Evolutionary conservation across 1,140 invertebrate species (phyloP).

Genomic region (Propsilocerus akamusi): DNA sequence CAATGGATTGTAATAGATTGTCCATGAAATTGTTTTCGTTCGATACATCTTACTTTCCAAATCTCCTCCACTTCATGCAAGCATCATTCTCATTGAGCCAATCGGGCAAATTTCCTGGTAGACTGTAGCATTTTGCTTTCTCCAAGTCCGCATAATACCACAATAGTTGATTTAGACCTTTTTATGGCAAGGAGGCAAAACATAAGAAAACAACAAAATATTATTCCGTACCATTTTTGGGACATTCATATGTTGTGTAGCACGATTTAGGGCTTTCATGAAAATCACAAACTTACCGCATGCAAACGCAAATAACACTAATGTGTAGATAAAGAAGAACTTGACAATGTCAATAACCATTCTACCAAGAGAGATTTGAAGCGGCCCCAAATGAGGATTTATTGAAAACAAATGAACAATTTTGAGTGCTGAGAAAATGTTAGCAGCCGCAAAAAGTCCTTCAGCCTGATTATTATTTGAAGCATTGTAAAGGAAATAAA

Average conservation of each 20-base stretch:
- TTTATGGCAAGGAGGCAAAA: constrained; percentile 2
- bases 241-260: too few species aligned
- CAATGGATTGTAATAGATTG: background rate
- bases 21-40: background rate
- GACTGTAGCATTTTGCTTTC: constrained; percentile 48
- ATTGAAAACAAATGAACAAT: constrained; percentile 80
- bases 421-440: constrained; percentile 71
- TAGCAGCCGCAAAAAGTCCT: constrained; percentile 85
- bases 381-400: constrained; percentile 73
- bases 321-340: constrained; percentile 70
- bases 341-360: constrained; percentile 81
- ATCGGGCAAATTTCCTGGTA: constrained; percentile 35
- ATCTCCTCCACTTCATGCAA: constrained; percentile 62
- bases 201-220: constrained; percentile 2
- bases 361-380: constrained; percentile 64
- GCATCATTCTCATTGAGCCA: constrained; percentile 45
- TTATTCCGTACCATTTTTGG: background rate
- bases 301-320: constrained; percentile 69
- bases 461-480: too few species aligned
- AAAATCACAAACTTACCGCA: constrained; percentile 33
- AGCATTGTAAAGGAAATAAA: too few species aligned
- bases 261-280: background rate
- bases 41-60: constrained; percentile 29
- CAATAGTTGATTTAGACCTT: constrained; percentile 61
- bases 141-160: constrained; percentile 82